Evolutionary conservation across 1,140 invertebrate species (phyloP).

Genomic region (Bathynomus jamesi): DNA sequence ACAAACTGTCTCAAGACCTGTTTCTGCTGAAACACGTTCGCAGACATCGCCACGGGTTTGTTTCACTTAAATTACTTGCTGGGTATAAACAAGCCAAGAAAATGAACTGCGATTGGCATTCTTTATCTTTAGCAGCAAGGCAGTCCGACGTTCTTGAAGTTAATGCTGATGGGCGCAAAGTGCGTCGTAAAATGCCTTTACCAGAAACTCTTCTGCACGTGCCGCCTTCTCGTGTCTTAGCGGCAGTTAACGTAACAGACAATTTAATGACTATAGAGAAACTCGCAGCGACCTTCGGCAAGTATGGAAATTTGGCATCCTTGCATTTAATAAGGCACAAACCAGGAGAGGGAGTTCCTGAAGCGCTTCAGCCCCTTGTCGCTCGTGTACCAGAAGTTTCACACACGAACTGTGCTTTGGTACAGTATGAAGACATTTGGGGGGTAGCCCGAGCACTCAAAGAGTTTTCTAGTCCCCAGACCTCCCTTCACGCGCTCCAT

Average conservation of each 20-base stretch:
- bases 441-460: conserved; percentile 68
- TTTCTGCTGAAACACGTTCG: conserved; percentile 90
- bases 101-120: conserved; percentile 83
- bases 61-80: conserved; percentile 85
- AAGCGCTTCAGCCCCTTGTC: conserved; percentile 77
- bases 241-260: conserved; percentile 74
- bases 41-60: conserved; percentile 87
- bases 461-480: conserved; percentile 43
- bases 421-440: conserved; percentile 81
- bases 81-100: conserved; percentile 88
- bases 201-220: conserved; percentile 69
- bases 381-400: conserved; percentile 79
- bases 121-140: conserved; percentile 71
- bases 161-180: conserved; percentile 81
- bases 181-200: conserved; percentile 70
- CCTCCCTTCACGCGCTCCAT: conserved; percentile 61
- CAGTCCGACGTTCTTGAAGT: conserved; percentile 73
- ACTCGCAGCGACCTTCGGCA: conserved; percentile 75
- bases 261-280: conserved; percentile 75
- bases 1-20: conserved; percentile 89
- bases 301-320: conserved; percentile 76
- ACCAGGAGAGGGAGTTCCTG: conserved; percentile 75
- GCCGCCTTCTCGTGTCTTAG: conserved; percentile 71
- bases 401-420: conserved; percentile 72
- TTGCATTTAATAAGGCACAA: conserved; percentile 75